These are phyloP conservation scores for Stomatorhinus ivindoensis DNA, from an alignment of 2,113 vertebrate species.

Conservation along the genomic window DNA sequence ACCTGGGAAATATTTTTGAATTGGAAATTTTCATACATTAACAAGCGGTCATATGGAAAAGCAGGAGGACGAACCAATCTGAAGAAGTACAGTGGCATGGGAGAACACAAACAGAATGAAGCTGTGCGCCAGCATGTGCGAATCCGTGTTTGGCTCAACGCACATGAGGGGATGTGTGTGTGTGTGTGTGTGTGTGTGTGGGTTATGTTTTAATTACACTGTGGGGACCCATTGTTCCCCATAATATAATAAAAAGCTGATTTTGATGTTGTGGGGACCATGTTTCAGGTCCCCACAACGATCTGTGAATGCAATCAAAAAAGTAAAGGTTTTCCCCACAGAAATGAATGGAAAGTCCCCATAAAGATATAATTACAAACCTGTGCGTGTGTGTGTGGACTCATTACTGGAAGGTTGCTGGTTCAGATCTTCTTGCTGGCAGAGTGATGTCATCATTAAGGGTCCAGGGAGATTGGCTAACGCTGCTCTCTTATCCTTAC, in stretches of 20 bases:
- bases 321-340: no score
- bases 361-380: no score
- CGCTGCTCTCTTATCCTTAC: no score
- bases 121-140: background rate
- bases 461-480: no score
- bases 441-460: background rate
- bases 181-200: background rate
- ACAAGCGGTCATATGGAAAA: constrained; percentile 21
- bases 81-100: constrained; percentile 19
- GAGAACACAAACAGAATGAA: background rate
- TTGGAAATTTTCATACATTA: constrained; percentile 27
- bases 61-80: constrained; percentile 28
- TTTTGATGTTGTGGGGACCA: no score
- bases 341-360: no score
- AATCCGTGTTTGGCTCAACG: background rate
- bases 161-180: background rate
- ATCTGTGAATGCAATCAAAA: no score
- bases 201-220: no score
- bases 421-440: background rate
- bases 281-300: no score
- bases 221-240: no score
- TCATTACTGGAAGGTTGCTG: background rate
- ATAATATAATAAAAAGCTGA: no score
- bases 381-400: no score
- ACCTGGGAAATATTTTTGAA: constrained; percentile 23